Evolutionary conservation across 2,797 vertebrate genomes (phyloP), one percentile per base, ranked within the genome.

Genomic region (Amblyraja radiata): DNA sequence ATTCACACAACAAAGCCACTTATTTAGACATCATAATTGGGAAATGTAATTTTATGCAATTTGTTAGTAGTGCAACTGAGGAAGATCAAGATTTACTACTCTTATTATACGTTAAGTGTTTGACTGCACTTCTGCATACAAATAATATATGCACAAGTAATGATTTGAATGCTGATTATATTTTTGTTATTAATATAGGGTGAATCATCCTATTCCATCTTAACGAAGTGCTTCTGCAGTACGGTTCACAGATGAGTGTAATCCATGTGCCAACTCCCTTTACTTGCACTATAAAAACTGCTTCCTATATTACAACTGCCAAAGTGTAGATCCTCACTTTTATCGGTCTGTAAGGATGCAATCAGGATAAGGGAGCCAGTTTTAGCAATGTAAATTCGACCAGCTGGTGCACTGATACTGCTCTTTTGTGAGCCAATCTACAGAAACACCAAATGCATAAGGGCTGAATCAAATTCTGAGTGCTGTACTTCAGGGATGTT

Each of bases 311-410:
- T 88, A 68, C 63, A 88, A 68, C n/a, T 32, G 84, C 63, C 65
- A 65, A 88, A 36, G n/a, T 88, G 84, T 21, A 68, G 63, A 36
- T 88, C 61, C 32, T 14, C 61, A 65, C n/a, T 63, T 65, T 68
- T 16, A 16, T 36, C n/a, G n/a, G 61, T 88, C 84, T 65, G 32
- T 36, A 86, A 63, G n/a, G 61, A 86, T 63, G 58, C 58, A 86
- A 63, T 86, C 58, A 86, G 83, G 61, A 63, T 86, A 88, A 88
- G 61, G 61, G 14, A 36, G 32, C 61, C 84, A 88, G 84, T 36
- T 88, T 88, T 36, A 88, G n/a, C 16, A 18, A 88, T 88, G 84
- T 65, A 65, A 65, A 68, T 88, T 88, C 32, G n/a, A 88, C 61
- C 84, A 88, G 61, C 84, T 88, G 61, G 61, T 16, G 16, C 84